phyloP scores from a whole-genome alignment of 2,888 invertebrate genomes.

The Kuschelorhynchus macadamiae region DNA sequence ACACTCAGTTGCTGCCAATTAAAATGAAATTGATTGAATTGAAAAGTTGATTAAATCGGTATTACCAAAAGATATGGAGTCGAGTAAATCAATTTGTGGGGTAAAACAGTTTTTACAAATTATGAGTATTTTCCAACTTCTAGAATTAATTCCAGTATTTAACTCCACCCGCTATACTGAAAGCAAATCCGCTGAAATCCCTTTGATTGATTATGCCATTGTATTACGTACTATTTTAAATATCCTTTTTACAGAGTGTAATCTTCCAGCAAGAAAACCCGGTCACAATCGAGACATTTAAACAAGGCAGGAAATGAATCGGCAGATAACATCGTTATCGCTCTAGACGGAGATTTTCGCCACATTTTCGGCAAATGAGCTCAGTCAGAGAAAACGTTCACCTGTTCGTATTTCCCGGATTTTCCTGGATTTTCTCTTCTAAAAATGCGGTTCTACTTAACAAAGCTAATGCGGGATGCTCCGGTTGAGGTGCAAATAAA shows the following conservation, averaged over 20 bases:
- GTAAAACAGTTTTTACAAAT: too few relatives aligned
- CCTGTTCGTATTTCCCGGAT: conserved; percentile 38
- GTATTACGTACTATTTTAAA: too few relatives aligned
- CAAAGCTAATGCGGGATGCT: conserved; percentile 33
- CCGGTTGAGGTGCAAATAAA: conserved; percentile 18
- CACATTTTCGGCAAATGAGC: conserved; percentile 51
- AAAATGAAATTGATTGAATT: too few relatives aligned
- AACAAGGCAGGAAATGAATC: conserved; percentile 67
- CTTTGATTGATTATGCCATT: too few relatives aligned
- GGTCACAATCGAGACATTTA: conserved; percentile 63
- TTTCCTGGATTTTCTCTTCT: conserved; percentile 33
- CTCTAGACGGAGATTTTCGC: conserved; percentile 46
- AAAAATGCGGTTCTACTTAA: conserved; percentile 39
- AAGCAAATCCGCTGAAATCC: too few relatives aligned
- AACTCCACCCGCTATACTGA: too few relatives aligned
- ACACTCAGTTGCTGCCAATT: too few relatives aligned
- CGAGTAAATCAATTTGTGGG: too few relatives aligned
- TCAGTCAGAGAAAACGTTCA: conserved; percentile 43
- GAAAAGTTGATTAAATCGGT: too few relatives aligned
- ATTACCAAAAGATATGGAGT: too few relatives aligned
- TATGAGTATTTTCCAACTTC: too few relatives aligned
- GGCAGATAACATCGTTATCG: conserved; percentile 66
- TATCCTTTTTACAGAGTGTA: conserved; percentile 7
- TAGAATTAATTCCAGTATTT: too few relatives aligned
- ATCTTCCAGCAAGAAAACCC: conserved; percentile 17